A percentile compares a stretch with the other conserved stretches of the same genome.
These are phyloP conservation scores for Neosalanx taihuensis DNA, from an alignment of 2,797 vertebrate species.

Conservation along the genomic window DNA sequence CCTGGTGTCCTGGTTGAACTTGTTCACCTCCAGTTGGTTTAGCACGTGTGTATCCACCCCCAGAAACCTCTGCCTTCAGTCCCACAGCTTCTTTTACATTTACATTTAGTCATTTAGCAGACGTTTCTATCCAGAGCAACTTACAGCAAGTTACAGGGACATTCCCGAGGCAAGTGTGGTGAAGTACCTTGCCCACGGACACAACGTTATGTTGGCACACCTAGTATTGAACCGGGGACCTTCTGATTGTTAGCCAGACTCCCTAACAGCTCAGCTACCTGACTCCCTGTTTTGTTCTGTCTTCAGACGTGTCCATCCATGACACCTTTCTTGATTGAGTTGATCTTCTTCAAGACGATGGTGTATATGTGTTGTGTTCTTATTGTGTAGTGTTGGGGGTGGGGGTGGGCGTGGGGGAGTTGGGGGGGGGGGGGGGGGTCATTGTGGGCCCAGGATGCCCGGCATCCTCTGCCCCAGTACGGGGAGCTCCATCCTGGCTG, in stretches of 20 bases:
- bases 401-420: not conserved
- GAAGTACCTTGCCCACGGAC: no score
- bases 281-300: not conserved
- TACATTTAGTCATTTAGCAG: no score
- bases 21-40: constrained; percentile 37
- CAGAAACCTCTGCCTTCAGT: not conserved
- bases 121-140: no score
- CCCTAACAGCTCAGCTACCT: no score
- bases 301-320: not conserved
- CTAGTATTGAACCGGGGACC: no score
- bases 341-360: not conserved
- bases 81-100: no score
- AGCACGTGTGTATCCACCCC: not conserved
- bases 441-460: constrained; percentile 41
- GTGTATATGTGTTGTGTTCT: constrained; percentile 15
- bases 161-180: no score
- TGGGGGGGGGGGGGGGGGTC: constrained; percentile 5
- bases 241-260: no score
- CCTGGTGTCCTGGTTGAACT: constrained; percentile 24
- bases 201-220: no score
- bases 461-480: constrained; percentile 44
- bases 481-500: constrained; percentile 58
- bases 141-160: no score
- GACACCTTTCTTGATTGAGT: not conserved
- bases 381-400: constrained; percentile 20